These are phyloP conservation scores for Crypturellus tataupa DNA, from an alignment of 2,797 vertebrate species.

Conservation along the genomic window DNA sequence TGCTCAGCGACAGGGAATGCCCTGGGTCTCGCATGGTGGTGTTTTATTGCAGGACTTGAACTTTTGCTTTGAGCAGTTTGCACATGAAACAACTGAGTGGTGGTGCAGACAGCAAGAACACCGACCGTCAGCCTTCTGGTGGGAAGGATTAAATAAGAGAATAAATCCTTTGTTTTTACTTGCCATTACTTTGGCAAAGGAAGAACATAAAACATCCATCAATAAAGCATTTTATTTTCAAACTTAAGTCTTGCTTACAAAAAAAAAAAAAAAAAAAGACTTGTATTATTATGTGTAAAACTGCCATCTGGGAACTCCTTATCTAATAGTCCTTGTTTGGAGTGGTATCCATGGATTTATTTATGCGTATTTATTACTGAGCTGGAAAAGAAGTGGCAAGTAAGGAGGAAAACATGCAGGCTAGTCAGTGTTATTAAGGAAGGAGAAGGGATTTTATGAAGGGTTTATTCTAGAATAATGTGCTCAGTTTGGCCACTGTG, in stretches of 20 bases:
- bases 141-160: slow-evolving; percentile 4
- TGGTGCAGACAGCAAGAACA: neutral
- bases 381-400: slow-evolving; percentile 17
- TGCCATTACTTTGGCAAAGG: neutral
- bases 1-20: neutral
- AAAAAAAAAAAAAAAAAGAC: neutral
- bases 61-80: neutral
- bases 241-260: neutral
- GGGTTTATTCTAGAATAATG: slow-evolving; percentile 19
- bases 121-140: neutral
- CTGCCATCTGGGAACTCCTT: neutral
- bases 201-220: neutral
- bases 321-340: neutral
- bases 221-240: neutral
- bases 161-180: slow-evolving; percentile 8
- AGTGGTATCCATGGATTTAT: neutral
- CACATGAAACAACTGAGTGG: neutral
- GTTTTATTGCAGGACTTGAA: neutral
- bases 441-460: slow-evolving; percentile 17
- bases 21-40: neutral
- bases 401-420: slow-evolving; percentile 4
- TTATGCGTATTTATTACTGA: neutral
- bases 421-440: slow-evolving; percentile 10
- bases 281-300: neutral
- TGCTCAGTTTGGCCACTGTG: neutral